These are phyloP conservation scores for Phrixothrix hirtus DNA, from an alignment of 2,888 invertebrate species.

Conservation along the genomic window DNA sequence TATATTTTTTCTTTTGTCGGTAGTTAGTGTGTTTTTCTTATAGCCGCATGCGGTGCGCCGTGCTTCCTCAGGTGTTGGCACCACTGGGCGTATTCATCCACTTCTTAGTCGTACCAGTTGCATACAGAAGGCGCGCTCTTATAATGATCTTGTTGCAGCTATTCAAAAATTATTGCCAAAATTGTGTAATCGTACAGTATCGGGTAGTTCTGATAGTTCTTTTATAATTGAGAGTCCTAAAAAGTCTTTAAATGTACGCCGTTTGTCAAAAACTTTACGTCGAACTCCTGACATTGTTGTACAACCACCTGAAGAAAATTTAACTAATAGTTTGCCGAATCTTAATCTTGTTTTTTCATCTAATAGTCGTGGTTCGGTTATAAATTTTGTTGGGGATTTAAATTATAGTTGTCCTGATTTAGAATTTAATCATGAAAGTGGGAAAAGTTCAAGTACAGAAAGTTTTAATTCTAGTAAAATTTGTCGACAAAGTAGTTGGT, in stretches of 20 bases:
- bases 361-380: not conserved
- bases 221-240: constrained; percentile 33
- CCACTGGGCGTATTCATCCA: constrained; percentile 40
- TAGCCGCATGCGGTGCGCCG: constrained; percentile 52
- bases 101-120: constrained; percentile 4
- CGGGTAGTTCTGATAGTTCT: constrained; percentile 1
- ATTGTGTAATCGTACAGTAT: constrained; percentile 23
- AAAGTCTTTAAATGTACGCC: constrained; percentile 36
- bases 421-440: too few species aligned
- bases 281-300: constrained; percentile 45
- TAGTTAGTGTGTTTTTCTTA: constrained; percentile 48
- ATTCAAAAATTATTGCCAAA: constrained; percentile 50
- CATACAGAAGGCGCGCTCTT: constrained; percentile 41
- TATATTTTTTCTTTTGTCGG: constrained; percentile 27
- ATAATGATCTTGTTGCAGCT: constrained; percentile 50
- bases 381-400: constrained; percentile 39
- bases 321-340: constrained; percentile 53
- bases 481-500: too few species aligned
- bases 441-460: too few species aligned
- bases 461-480: too few species aligned
- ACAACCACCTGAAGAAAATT: constrained; percentile 45
- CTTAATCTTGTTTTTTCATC: constrained; percentile 35
- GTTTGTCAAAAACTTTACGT: constrained; percentile 47
- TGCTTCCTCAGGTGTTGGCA: constrained; percentile 46
- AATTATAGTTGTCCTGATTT: constrained; percentile 50